Percentiles rank a stretch among this genome's conserved stretches.
These are phyloP conservation scores for Ephestia elutella DNA, from an alignment of 1,140 invertebrate genomes.

Conservation along the genomic window DNA sequence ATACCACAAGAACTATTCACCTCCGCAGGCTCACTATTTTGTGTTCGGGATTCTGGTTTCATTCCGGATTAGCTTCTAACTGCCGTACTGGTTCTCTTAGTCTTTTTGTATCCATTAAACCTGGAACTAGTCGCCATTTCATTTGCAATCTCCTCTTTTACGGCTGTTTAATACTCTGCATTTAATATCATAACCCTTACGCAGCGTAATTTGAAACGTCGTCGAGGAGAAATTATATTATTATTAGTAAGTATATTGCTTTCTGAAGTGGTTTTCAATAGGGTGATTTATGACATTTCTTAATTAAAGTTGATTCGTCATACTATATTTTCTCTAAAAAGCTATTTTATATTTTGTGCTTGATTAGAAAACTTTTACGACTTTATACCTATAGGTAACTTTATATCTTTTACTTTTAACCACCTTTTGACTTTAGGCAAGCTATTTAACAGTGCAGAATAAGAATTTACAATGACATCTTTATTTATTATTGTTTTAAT, in stretches of 20 bases:
- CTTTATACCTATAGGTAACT: too few relatives aligned
- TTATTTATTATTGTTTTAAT: too few relatives aligned
- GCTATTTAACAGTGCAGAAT: too few relatives aligned
- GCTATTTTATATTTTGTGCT: too few relatives aligned
- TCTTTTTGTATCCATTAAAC: conserved; percentile 5
- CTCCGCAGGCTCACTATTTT: background rate
- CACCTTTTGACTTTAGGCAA: too few relatives aligned
- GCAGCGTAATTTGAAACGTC: background rate
- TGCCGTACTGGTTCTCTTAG: conserved; percentile 11
- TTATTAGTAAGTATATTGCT: conserved; percentile 13
- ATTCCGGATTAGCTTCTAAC: conserved; percentile 14
- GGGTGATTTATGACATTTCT: background rate
- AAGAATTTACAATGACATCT: too few relatives aligned
- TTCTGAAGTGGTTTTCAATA: conserved; percentile 24
- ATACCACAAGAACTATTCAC: too few relatives aligned
- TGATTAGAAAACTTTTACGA: too few relatives aligned
- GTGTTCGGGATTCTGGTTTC: background rate
- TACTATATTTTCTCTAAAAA: too few relatives aligned
- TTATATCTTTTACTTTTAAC: too few relatives aligned
- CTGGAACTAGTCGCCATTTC: background rate
- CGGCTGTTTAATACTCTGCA: background rate
- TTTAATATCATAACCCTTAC: background rate
- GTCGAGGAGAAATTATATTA: background rate
- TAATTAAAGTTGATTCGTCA: background rate
- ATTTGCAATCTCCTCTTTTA: background rate